These are phyloP conservation scores for Eupithecia exiguata DNA, from an alignment of 2,888 invertebrate species.

Conservation along the genomic window DNA sequence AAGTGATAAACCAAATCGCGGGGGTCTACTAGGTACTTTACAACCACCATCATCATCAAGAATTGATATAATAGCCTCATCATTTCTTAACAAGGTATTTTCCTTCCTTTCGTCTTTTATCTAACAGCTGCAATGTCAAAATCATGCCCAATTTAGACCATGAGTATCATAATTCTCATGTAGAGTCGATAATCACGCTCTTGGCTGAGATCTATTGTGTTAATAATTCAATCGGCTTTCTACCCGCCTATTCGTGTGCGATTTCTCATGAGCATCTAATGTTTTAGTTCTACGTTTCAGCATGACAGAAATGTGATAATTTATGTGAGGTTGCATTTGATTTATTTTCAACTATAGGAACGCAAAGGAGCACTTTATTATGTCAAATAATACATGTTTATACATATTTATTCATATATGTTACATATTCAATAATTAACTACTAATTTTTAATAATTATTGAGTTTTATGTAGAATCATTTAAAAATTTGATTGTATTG, in stretches of 20 bases:
- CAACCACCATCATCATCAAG: neutral
- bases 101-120: neutral
- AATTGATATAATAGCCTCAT: neutral
- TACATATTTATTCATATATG: too few relatives aligned
- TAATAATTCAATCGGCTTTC: constrained; percentile 39
- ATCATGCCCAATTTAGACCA: neutral
- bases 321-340: constrained; percentile 4
- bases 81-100: neutral
- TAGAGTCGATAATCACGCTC: constrained; percentile 11
- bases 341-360: too few relatives aligned
- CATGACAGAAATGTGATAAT: constrained; percentile 26
- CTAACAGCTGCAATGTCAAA: neutral
- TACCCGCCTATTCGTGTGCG: constrained; percentile 28
- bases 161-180: constrained; percentile 4
- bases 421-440: too few relatives aligned
- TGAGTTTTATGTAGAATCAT: too few relatives aligned
- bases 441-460: too few relatives aligned
- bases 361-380: too few relatives aligned
- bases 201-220: constrained; percentile 23
- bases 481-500: too few relatives aligned
- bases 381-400: too few relatives aligned
- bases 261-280: constrained; percentile 36
- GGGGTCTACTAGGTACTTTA: neutral
- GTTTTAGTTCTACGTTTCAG: constrained; percentile 23
- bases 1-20: neutral